Conservation (phyloP, 2,797 vertebrate genomes). For the Lacerta agilis region DNA sequence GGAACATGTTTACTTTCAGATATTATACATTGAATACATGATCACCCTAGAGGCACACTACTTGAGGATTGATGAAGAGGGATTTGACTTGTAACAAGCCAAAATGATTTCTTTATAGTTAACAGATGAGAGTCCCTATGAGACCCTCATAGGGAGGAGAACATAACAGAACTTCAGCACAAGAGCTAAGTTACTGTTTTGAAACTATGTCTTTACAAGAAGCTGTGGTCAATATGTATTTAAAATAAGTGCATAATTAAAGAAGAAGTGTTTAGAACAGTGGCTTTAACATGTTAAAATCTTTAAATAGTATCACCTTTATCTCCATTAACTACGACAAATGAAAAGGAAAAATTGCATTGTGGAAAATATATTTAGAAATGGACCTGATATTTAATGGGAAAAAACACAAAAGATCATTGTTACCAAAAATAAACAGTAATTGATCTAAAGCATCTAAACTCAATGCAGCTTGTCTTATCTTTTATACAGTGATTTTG, state of each 20-base stretch:
- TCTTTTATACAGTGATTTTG: neutral
- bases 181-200: conserved; percentile 1
- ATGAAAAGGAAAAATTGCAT: neutral
- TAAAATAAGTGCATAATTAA: neutral
- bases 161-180: neutral
- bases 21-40: neutral
- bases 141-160: conserved; percentile 12
- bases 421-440: neutral
- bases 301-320: neutral
- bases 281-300: neutral
- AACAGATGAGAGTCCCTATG: conserved; percentile 19
- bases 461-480: neutral
- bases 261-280: neutral
- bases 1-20: conserved; percentile 4
- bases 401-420: too few relatives aligned
- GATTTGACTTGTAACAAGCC: conserved; percentile 19
- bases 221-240: neutral
- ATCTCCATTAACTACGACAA: neutral
- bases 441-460: neutral
- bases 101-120: conserved; percentile 7
- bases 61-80: neutral
- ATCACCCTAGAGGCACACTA: conserved; percentile 4
- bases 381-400: neutral
- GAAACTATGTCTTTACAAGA: conserved; percentile 1
- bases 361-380: neutral